A percentile compares a stretch with the other conserved stretches of the same genome.
phyloP scores from a whole-genome alignment of 2,113 vertebrate species.

The Chascanopsetta lugubris region DNA sequence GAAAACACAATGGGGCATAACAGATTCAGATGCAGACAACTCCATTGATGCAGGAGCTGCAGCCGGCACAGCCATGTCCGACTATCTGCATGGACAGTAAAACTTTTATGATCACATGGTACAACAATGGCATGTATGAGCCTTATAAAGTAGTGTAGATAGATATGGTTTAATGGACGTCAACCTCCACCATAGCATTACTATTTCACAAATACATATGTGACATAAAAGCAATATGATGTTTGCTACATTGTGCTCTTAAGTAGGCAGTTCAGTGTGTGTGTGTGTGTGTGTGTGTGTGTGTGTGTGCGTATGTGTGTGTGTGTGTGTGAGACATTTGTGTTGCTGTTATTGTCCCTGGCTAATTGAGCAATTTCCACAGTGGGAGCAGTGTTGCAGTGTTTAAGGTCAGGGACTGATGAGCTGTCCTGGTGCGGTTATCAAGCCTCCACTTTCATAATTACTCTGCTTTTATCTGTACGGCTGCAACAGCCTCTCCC shows the following conservation, averaged over 20 bases:
- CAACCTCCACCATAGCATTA: too few species aligned
- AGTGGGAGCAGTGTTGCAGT: slow-evolving; percentile 21
- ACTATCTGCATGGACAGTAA: too few species aligned
- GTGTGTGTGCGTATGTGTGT: slow-evolving; percentile 14
- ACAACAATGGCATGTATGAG: too few species aligned
- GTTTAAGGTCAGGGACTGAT: slow-evolving; percentile 60
- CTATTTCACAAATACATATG: neutral
- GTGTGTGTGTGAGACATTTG: slow-evolving; percentile 29
- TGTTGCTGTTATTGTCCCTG: slow-evolving; percentile 54
- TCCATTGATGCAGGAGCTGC: too few species aligned
- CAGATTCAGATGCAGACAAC: too few species aligned
- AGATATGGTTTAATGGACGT: too few species aligned
- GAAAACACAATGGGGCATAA: too few species aligned
- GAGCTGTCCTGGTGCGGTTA: slow-evolving; percentile 56
- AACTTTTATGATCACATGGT: too few species aligned
- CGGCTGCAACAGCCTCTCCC: slow-evolving; percentile 23
- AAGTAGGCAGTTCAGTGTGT: slow-evolving; percentile 29
- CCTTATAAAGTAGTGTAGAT: too few species aligned
- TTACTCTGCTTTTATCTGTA: slow-evolving; percentile 58
- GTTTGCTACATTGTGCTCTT: slow-evolving; percentile 23
- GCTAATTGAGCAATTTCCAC: slow-evolving; percentile 70
- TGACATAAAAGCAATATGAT: slow-evolving; percentile 4
- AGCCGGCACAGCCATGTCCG: too few species aligned
- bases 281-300: slow-evolving; percentile 19
- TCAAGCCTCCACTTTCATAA: slow-evolving; percentile 56